These are phyloP conservation scores for Cerastis rubricosa DNA, from an alignment of 2,888 invertebrate genomes.

Conservation along the genomic window DNA sequence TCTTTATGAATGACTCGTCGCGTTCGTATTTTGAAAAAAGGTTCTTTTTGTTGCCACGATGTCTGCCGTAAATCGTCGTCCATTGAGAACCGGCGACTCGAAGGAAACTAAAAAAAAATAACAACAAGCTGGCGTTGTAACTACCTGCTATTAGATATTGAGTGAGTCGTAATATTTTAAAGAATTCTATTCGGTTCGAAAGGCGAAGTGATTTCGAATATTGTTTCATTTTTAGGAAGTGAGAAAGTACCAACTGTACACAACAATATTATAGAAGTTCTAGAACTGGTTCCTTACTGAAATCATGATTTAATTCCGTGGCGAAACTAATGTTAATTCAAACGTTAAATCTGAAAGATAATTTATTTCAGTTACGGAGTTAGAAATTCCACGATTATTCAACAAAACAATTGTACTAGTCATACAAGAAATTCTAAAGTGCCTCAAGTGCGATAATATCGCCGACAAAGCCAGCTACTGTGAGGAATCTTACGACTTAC, in stretches of 20 bases:
- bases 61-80: constrained; percentile 87
- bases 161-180: constrained; percentile 65
- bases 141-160: constrained; percentile 76
- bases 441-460: constrained; percentile 7
- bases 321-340: background rate
- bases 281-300: background rate
- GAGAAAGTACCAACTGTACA: background rate
- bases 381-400: constrained; percentile 6
- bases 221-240: constrained; percentile 24
- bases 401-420: constrained; percentile 27
- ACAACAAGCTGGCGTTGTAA: constrained; percentile 72
- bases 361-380: background rate
- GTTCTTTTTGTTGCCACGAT: constrained; percentile 85
- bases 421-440: constrained; percentile 28
- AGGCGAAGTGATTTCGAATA: constrained; percentile 35
- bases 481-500: constrained; percentile 39
- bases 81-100: constrained; percentile 81
- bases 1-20: constrained; percentile 85
- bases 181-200: constrained; percentile 36
- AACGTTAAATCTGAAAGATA: background rate
- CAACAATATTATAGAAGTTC: constrained; percentile 12
- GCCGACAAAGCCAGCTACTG: constrained; percentile 49
- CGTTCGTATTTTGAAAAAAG: constrained; percentile 77
- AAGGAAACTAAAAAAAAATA: constrained; percentile 79
- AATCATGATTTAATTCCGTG: background rate